A percentile compares a stretch with the other conserved stretches of the same genome.
phyloP scores from a whole-genome alignment of 2,113 vertebrate genomes.

The Strigops habroptila region DNA sequence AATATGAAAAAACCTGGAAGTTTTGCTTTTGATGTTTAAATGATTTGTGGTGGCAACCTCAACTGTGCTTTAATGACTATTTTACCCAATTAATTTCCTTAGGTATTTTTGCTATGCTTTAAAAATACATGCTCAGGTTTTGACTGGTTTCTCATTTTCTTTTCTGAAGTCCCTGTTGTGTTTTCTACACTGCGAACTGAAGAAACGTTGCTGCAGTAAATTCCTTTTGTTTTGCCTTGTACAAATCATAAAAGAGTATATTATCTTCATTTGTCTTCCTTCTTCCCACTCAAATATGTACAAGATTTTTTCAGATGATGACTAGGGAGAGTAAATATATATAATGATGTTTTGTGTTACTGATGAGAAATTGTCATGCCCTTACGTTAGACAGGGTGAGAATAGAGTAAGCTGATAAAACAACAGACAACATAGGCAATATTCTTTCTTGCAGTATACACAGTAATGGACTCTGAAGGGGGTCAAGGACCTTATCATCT shows the following conservation, averaged over 20 bases:
- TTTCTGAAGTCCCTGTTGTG: background rate
- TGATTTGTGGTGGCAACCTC: background rate
- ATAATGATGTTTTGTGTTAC: background rate
- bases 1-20: background rate
- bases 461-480: background rate
- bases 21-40: conserved; percentile 28
- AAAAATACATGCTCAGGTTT: background rate
- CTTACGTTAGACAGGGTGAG: background rate
- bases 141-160: background rate
- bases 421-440: background rate
- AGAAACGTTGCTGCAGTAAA: conserved; percentile 15
- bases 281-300: conserved; percentile 28
- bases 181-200: background rate
- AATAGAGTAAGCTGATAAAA: background rate
- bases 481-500: background rate
- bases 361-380: conserved; percentile 27
- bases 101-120: background rate
- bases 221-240: conserved; percentile 1
- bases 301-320: background rate
- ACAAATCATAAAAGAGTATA: conserved; percentile 7
- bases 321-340: conserved; percentile 9
- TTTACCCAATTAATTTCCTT: conserved; percentile 25
- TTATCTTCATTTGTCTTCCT: conserved; percentile 52
- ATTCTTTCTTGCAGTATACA: background rate
- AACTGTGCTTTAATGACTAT: background rate